Evolutionary conservation across 2,113 vertebrate species (phyloP).

Genomic region (Dipodomys merriami): DNA sequence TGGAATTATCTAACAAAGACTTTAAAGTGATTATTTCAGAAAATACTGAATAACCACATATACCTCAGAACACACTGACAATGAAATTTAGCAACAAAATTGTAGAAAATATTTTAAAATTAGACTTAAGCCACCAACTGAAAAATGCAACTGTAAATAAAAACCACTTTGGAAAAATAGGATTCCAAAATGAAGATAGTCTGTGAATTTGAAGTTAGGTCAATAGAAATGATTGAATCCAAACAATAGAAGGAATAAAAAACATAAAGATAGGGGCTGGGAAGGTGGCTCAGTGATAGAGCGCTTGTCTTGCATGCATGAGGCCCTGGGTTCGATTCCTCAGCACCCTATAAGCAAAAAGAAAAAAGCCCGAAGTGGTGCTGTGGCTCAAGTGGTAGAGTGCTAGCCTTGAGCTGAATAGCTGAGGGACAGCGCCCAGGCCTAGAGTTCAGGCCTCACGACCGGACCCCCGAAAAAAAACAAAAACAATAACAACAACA

Average conservation of each 20-base stretch:
- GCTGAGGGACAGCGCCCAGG: no score
- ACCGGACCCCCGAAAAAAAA: no score
- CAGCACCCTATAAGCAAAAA: no score
- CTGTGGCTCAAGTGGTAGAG: no score
- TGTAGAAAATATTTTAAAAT: neutral
- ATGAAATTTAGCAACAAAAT: neutral
- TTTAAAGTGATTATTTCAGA: neutral
- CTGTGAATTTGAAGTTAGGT: neutral
- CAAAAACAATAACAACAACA: no score
- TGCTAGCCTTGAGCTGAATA: no score
- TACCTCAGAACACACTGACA: constrained; percentile 6
- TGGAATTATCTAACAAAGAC: constrained; percentile 16
- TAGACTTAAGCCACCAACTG: neutral
- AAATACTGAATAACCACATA: neutral
- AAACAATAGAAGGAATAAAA: neutral
- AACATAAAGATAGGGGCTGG: no score
- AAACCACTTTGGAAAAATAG: neutral
- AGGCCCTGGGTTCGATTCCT: no score
- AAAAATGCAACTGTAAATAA: neutral
- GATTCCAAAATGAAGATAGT: neutral
- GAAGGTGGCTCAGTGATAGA: no score
- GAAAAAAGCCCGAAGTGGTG: no score
- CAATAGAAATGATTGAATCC: neutral
- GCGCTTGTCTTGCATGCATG: no score
- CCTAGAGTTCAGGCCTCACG: no score